Conservation (phyloP, 2,888 invertebrate species). For the Hyalella azteca region DNA sequence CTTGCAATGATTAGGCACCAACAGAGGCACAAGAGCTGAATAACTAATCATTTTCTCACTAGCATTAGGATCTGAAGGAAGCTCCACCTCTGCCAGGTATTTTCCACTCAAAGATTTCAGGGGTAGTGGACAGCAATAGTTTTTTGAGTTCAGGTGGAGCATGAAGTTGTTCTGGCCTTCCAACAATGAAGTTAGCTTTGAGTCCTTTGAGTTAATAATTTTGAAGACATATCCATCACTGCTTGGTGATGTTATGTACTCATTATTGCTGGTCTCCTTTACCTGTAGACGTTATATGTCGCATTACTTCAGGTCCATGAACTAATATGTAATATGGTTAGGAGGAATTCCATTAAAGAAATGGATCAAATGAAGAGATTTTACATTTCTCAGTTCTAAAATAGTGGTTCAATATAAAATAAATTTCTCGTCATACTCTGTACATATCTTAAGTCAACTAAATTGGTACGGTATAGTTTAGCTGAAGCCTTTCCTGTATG, state of each 20-base stretch:
- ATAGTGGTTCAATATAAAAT: no score
- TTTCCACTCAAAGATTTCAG: constrained; percentile 73
- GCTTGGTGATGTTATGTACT: constrained; percentile 54
- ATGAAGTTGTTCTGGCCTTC: constrained; percentile 79
- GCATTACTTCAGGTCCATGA: no score
- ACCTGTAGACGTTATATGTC: no score
- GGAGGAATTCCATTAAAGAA: no score
- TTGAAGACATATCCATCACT: constrained; percentile 71
- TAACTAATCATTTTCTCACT: constrained; percentile 65
- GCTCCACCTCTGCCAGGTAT: constrained; percentile 47
- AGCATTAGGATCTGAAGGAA: constrained; percentile 64
- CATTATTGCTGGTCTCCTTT: neutral
- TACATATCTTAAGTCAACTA: no score
- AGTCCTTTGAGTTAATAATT: constrained; percentile 82
- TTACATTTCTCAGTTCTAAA: no score
- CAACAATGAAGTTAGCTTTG: constrained; percentile 71
- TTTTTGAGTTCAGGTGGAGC: constrained; percentile 72
- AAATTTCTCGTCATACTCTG: no score
- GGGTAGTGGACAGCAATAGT: constrained; percentile 74
- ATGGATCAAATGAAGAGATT: no score
- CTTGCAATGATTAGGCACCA: neutral
- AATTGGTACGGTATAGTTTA: no score
- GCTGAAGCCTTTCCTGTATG: no score
- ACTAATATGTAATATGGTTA: no score
- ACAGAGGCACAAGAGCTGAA: neutral